phyloP scores from a whole-genome alignment of 2,888 invertebrate species.

The Drosophila acutilabella region DNA sequence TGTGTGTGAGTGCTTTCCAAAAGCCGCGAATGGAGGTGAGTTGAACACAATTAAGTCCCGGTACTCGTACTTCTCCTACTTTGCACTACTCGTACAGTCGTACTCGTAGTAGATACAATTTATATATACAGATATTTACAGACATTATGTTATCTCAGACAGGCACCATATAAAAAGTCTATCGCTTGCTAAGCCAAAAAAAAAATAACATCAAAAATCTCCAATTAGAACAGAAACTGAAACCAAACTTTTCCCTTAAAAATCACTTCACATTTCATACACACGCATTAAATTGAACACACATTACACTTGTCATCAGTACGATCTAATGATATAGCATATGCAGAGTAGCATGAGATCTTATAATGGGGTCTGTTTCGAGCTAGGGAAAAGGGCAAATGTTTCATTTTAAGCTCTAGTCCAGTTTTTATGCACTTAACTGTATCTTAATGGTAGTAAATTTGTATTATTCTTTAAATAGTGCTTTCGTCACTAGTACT shows the following conservation, averaged over 20 bases:
- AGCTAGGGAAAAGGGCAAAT: neutral
- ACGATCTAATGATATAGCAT: constrained; percentile 1
- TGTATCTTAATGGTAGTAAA: no score
- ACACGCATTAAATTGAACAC: neutral
- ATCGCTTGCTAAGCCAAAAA: constrained; percentile 25
- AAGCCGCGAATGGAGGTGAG: constrained; percentile 48
- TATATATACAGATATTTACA: constrained; percentile 3
- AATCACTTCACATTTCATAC: constrained; percentile 15
- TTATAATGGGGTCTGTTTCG: neutral
- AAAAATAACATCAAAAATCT: neutral
- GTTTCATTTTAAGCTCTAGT: no score
- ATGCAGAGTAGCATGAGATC: constrained; percentile 1
- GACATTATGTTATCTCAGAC: constrained; percentile 30
- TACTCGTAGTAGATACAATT: constrained; percentile 32
- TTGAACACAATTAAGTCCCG: constrained; percentile 35
- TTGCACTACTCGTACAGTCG: constrained; percentile 8
- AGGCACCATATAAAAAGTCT: constrained; percentile 32
- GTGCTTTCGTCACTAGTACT: no score
- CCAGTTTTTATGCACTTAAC: no score
- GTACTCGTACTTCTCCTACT: constrained; percentile 27
- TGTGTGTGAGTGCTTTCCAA: constrained; percentile 41
- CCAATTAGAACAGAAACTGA: neutral
- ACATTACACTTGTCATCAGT: constrained; percentile 9
- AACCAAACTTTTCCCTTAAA: constrained; percentile 4
- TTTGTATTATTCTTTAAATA: no score